Percentiles rank a stretch among this genome's conserved stretches.
Evolutionary conservation across 2,113 vertebrate genomes (phyloP).

Genomic region (Alaudala cheleensis): DNA sequence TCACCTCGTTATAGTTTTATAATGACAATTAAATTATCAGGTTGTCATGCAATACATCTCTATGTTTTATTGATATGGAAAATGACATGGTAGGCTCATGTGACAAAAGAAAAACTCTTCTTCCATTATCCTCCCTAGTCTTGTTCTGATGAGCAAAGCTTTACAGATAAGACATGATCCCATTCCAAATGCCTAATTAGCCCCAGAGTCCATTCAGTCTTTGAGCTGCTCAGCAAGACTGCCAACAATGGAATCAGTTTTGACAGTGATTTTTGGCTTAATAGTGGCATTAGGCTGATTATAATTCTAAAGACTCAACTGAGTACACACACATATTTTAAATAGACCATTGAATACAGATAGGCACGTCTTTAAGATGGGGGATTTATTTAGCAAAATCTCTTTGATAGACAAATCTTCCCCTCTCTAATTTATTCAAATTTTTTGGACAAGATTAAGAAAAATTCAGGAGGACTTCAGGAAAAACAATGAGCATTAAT

Average conservation of each 20-base stretch:
- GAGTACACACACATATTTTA: background rate
- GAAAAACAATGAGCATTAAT: background rate
- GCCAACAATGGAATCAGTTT: background rate
- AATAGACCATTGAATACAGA: background rate
- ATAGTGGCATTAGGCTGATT: background rate
- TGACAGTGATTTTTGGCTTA: background rate
- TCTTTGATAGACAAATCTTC: background rate
- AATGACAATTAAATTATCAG: background rate
- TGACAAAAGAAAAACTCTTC: background rate
- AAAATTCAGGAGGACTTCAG: background rate
- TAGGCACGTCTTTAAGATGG: background rate
- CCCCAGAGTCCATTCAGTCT: background rate
- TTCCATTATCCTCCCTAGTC: background rate
- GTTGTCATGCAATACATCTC: background rate
- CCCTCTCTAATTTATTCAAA: background rate
- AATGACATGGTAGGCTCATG: fast-evolving
- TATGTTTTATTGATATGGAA: background rate
- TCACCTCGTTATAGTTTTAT: background rate
- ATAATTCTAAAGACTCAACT: background rate
- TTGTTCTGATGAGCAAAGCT: background rate
- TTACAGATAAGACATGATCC: background rate
- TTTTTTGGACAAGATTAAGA: background rate
- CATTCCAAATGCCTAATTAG: background rate
- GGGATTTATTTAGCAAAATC: background rate
- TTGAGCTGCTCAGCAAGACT: background rate